Evolutionary conservation across 2,888 invertebrate genomes (phyloP).

Genomic region (Latrodectus elegans): DNA sequence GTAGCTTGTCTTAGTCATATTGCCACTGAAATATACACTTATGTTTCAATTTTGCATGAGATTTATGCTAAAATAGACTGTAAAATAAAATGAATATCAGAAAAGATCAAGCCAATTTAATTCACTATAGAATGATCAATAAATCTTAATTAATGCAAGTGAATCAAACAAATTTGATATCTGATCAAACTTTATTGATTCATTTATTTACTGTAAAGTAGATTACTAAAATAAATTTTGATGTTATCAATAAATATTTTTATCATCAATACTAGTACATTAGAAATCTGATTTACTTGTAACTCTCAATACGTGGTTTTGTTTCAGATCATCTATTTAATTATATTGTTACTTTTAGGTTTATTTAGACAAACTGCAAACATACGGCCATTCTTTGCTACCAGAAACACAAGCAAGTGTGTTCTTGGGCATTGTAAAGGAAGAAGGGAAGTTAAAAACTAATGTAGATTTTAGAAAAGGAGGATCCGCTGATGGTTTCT

Average conservation of each 20-base stretch:
- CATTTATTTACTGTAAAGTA: neutral
- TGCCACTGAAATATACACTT: too few relatives aligned
- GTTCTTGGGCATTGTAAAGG: slow-evolving; percentile 61
- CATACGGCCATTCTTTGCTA: slow-evolving; percentile 33
- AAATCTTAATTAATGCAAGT: neutral
- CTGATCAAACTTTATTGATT: neutral
- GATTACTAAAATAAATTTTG: neutral
- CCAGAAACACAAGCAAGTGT: slow-evolving; percentile 55
- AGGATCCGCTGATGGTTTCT: slow-evolving; percentile 71
- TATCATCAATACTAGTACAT: neutral
- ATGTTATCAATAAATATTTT: neutral
- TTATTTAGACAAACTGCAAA: slow-evolving; percentile 52
- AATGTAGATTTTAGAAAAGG: slow-evolving; percentile 72
- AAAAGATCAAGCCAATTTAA: neutral
- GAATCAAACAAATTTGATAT: neutral
- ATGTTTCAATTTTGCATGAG: too few relatives aligned
- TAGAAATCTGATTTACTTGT: neutral
- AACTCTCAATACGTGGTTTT: neutral
- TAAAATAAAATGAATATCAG: too few relatives aligned
- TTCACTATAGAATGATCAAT: neutral
- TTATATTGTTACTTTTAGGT: slow-evolving; percentile 24
- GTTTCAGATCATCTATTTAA: neutral
- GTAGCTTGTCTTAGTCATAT: too few relatives aligned
- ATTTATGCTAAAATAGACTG: too few relatives aligned
- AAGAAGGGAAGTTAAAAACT: slow-evolving; percentile 65